Base-by-base conservation (phyloP, 2,113 vertebrate genomes). In the Apeltes quadracus region DNA sequence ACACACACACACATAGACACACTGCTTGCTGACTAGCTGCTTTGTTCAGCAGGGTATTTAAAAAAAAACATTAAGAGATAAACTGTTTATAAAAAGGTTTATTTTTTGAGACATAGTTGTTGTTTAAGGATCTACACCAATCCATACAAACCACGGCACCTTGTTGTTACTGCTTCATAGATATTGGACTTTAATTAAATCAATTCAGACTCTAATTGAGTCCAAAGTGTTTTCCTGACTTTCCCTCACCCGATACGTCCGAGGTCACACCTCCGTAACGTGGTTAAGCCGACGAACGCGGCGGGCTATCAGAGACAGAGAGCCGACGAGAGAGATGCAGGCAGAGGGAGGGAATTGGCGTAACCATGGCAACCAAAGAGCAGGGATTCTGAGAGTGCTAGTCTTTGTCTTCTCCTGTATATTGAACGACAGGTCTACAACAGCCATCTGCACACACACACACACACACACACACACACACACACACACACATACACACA, bases 301-400 rank as follows among this genome's bases (percentile, higher is more conserved):
- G 61, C 43, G 62, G 71, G 81, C 78, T 87, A 54, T 84, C 34
- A 76, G 65, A 72, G 80, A 62, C 22, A 22, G 27, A 62, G 69
- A 69, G 44, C 68, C 56, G 20, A 69, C 1, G 44, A 58, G 66
- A 58, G 66, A 63, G 68, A 69, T n/a, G 48, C 39, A 61, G 50
- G 15, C 68, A 50, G 32, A 34, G 32, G 7, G 56, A 53, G 59
- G 14, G 76, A 83, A 76, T 70, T 69, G 12, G 61, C 0, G 87
- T 90, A 84, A 85, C 91, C 87, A 91, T 93, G 53, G 90, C 79
- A 91, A 92, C 90, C 34, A 7, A 50, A 72, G 75, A 32, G 25
- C 53, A 78, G 76, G 69, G 90, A 91, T 84, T 87, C 79, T 87
- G 69, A 80, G 73, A 76, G 83, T 61, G 18, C 29, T 16, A 63